phyloP scores from a whole-genome alignment of 2,113 vertebrate genomes.

The Prunella fulvescens region DNA sequence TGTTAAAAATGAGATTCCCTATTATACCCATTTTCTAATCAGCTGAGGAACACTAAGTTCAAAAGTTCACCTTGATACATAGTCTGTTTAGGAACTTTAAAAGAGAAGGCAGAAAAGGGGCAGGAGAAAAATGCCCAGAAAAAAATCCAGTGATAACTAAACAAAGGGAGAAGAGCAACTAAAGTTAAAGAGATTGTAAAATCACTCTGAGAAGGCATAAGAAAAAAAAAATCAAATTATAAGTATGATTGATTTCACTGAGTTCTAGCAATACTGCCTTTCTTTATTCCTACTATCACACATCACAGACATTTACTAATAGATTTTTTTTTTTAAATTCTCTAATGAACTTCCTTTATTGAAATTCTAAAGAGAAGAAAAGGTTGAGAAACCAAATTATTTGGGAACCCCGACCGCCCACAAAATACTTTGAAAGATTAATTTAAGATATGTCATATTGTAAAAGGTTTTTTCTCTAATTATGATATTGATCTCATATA shows the following conservation, averaged over 20 bases:
- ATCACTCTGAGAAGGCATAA: background rate
- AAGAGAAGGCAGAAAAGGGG: conserved; percentile 4
- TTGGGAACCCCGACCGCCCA: background rate
- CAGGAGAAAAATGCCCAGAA: background rate
- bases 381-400: background rate
- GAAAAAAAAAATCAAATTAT: background rate
- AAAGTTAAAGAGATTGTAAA: conserved; percentile 16
- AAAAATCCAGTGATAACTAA: background rate
- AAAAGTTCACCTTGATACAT: conserved; percentile 40
- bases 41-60: conserved; percentile 11
- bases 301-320: background rate
- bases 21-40: conserved; percentile 11
- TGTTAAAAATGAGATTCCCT: conserved; percentile 6
- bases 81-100: conserved; percentile 33
- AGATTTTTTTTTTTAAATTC: background rate
- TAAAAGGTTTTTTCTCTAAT: background rate
- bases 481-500: background rate
- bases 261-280: background rate
- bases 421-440: background rate
- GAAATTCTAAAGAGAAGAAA: conserved; percentile 20
- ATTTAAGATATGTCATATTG: background rate
- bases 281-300: background rate
- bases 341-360: background rate
- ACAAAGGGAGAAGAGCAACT: background rate
- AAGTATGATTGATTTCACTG: background rate